Percentiles rank a stretch among this genome's conserved stretches.
phyloP scores from a whole-genome alignment of 2,113 vertebrate species.

The Pygoscelis adeliae region DNA sequence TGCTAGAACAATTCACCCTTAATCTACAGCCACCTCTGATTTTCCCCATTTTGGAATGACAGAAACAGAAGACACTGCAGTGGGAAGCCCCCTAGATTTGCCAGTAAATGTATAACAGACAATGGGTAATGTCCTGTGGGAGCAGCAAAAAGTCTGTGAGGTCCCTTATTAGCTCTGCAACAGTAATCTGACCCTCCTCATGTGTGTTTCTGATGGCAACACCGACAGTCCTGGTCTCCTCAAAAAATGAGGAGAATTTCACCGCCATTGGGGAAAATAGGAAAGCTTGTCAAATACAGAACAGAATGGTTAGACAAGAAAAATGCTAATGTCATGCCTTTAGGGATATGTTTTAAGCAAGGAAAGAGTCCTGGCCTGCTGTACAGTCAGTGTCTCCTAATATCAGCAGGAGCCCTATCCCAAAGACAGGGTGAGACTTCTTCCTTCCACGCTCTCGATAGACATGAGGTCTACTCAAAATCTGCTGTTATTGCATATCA shows the following conservation, averaged over 20 bases:
- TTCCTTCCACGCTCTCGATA: fast-evolving
- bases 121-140: background rate
- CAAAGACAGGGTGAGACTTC: background rate
- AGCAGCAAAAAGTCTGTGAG: background rate
- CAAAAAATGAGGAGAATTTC: background rate
- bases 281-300: background rate
- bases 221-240: background rate
- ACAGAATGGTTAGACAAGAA: background rate
- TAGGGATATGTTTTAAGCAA: background rate
- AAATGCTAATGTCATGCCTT: background rate
- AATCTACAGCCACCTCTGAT: background rate
- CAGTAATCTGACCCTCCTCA: background rate
- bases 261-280: background rate
- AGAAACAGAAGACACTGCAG: background rate
- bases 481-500: fast-evolving
- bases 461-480: background rate
- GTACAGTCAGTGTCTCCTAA: background rate
- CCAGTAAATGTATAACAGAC: background rate
- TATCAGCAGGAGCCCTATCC: background rate
- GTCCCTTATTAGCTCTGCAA: background rate
- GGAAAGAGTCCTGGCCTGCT: background rate
- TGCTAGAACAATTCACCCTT: background rate
- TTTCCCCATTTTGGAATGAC: background rate
- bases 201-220: background rate
- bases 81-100: background rate